These are phyloP conservation scores for Oxystoma pomonae DNA, from an alignment of 2,888 invertebrate species.

Conservation along the genomic window DNA sequence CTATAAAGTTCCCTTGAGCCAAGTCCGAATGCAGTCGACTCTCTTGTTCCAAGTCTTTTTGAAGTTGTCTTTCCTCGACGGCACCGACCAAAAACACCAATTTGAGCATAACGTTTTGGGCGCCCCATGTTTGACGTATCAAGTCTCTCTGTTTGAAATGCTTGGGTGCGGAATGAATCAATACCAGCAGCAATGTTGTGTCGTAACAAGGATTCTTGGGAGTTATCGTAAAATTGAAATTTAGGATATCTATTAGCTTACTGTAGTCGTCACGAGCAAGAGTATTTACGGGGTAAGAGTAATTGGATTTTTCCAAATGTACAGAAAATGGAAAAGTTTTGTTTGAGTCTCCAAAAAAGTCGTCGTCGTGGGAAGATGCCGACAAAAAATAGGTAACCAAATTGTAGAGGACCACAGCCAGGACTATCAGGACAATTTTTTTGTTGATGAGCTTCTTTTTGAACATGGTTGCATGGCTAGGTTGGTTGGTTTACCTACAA, in stretches of 20 bases:
- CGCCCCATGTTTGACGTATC: constrained; percentile 73
- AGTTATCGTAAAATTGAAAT: background rate
- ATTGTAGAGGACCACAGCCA: background rate
- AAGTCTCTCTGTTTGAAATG: constrained; percentile 61
- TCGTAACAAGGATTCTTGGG: constrained; percentile 34
- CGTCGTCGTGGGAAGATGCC: background rate
- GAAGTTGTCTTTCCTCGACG: constrained; percentile 41
- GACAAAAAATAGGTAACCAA: background rate
- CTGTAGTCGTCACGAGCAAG: background rate
- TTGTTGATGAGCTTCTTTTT: background rate
- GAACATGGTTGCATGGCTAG: background rate
- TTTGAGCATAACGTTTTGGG: constrained; percentile 51
- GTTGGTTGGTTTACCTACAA: background rate
- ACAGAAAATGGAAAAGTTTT: background rate
- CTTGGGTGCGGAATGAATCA: constrained; percentile 64
- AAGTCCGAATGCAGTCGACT: constrained; percentile 60
- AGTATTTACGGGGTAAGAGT: background rate
- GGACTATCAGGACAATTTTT: background rate
- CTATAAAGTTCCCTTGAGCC: constrained; percentile 71
- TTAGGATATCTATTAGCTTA: background rate
- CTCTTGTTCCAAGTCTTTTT: constrained; percentile 49
- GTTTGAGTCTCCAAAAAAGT: background rate
- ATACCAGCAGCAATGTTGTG: constrained; percentile 35
- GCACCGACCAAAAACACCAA: constrained; percentile 66
- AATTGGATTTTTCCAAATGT: background rate